phyloP scores from a whole-genome alignment of 2,888 invertebrate genomes.

The Cactoblastis cactorum region DNA sequence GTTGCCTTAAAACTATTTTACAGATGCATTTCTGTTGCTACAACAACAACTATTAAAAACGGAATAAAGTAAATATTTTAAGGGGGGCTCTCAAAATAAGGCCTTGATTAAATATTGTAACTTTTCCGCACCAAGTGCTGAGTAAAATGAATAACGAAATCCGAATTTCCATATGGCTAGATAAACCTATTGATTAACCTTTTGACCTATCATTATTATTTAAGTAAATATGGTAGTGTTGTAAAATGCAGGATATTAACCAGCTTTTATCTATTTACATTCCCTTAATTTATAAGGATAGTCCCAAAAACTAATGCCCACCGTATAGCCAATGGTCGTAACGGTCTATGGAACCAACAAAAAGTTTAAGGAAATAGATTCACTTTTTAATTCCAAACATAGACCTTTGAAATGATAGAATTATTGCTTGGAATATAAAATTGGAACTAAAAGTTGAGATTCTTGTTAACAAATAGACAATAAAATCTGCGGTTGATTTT shows the following conservation, averaged over 20 bases:
- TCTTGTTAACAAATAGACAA: background rate
- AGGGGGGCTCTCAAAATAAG: too few relatives aligned
- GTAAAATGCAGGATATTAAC: constrained; percentile 26
- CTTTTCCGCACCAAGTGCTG: too few relatives aligned
- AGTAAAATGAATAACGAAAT: too few relatives aligned
- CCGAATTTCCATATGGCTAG: too few relatives aligned
- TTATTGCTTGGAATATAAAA: background rate
- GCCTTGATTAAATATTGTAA: too few relatives aligned
- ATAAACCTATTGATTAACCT: too few relatives aligned
- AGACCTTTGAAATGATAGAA: background rate
- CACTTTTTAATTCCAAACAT: background rate
- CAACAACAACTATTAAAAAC: too few relatives aligned
- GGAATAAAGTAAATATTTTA: too few relatives aligned
- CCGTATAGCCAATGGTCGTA: constrained; percentile 37
- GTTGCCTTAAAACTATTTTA: too few relatives aligned
- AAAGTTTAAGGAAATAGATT: background rate
- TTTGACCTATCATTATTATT: too few relatives aligned
- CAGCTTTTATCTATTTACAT: constrained; percentile 22
- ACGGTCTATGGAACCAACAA: constrained; percentile 26
- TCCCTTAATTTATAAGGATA: constrained; percentile 22
- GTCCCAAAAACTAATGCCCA: constrained; percentile 32
- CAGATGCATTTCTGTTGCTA: too few relatives aligned
- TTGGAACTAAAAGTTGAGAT: background rate
- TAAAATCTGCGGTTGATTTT: too few relatives aligned
- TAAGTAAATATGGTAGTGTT: constrained; percentile 15